Evolutionary conservation across 2,797 vertebrate genomes (phyloP), one percentile per base, ranked within the genome.

Genomic region (Fundulus diaphanus): DNA sequence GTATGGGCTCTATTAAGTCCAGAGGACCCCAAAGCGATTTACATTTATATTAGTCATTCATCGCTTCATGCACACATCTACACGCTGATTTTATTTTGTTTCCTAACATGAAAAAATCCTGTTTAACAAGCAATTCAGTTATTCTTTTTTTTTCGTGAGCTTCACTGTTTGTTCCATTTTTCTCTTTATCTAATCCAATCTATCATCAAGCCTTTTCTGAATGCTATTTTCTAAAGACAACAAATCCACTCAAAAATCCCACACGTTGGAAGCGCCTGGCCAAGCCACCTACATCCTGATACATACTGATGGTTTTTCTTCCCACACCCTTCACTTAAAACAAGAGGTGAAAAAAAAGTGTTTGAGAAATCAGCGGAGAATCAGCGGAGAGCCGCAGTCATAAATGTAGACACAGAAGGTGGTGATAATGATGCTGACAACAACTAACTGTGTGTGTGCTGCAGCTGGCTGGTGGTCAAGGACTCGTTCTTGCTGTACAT

Each of bases 401-500:
- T 22, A 66, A 16, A 74, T 33, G 20, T 29, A 61, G 40, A 68
- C 22, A 24, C 66, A 65, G 37, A 13, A n/a, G 33, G 31, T 48
- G 6, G 48, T 48, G 27, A 68, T 20, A 0, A 57, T 31, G 1
- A 56, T 24, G n/a, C 16, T 44, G 8, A 20, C 4, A 0, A 2
- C 51, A 69, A 0, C 37, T 54, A 63, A 49, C 72, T 76, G 44
- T 82, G 33, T 81, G 68, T 78, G 49, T 78, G 24, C 68, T 79
- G 70, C 31, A 92, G 91, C 54, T 93, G 92, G 91, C 85, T 92
- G 92, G 96, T 98, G 82, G 96, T 99, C 86, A 99, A 99, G 87
- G 98, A 99, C 81, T 99, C 98, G 0, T 99, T 97, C 87, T 92
- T 99, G 76, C 72, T 99, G 57, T 99, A 99, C 85, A 97, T 99